These are phyloP conservation scores for Xestia ashworthii DNA, from an alignment of 2,888 invertebrate species.

Conservation along the genomic window DNA sequence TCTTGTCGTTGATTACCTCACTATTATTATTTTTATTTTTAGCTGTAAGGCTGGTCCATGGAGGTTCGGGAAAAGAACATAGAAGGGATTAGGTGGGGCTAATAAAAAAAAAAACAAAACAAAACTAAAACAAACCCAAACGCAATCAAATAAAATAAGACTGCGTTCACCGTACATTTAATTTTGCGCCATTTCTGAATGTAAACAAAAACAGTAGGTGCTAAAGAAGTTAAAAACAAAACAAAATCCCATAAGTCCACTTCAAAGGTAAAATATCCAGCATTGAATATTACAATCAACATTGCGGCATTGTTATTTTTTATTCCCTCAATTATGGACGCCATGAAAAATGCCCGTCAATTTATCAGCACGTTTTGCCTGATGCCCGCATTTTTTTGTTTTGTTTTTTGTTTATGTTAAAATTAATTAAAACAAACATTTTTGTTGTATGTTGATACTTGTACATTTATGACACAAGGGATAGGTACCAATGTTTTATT, in stretches of 20 bases:
- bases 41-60: too few relatives aligned
- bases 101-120: too few relatives aligned
- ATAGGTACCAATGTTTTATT: not conserved
- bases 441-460: slow-evolving; percentile 28
- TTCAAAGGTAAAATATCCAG: slow-evolving; percentile 48
- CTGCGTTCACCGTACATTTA: too few relatives aligned
- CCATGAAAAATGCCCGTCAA: slow-evolving; percentile 52
- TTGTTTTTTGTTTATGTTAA: slow-evolving; percentile 26
- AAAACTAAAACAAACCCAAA: too few relatives aligned
- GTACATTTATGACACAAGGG: not conserved
- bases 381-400: slow-evolving; percentile 32
- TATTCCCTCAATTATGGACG: slow-evolving; percentile 56
- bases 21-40: too few relatives aligned
- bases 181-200: not conserved
- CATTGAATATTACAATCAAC: slow-evolving; percentile 58
- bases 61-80: too few relatives aligned
- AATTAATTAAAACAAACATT: slow-evolving; percentile 60
- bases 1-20: too few relatives aligned
- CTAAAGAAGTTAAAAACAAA: slow-evolving; percentile 29
- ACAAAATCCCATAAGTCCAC: slow-evolving; percentile 22
- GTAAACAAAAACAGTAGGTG: slow-evolving; percentile 7
- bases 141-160: too few relatives aligned
- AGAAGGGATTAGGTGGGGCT: too few relatives aligned
- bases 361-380: slow-evolving; percentile 50
- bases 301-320: slow-evolving; percentile 54